Percentiles rank a stretch among this genome's conserved stretches.
These are phyloP conservation scores for Subacronicta megacephala DNA, from an alignment of 2,888 invertebrate genomes.

Conservation along the genomic window DNA sequence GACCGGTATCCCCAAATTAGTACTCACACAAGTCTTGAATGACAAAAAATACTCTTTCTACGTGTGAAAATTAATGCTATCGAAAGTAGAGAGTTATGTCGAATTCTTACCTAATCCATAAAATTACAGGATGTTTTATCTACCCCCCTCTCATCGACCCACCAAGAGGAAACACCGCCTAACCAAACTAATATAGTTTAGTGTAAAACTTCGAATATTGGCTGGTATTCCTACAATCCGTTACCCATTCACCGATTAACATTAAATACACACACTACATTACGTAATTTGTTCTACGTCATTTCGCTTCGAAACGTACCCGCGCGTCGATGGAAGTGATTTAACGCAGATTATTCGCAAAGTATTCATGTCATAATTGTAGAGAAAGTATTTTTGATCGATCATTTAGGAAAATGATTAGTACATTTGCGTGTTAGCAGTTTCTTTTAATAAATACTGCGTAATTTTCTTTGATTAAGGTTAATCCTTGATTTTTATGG, in stretches of 20 bases:
- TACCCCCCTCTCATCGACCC: too few relatives aligned
- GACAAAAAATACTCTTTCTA: too few relatives aligned
- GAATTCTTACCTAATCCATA: too few relatives aligned
- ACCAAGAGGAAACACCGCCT: neutral
- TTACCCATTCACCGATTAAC: constrained; percentile 12
- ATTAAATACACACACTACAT: constrained; percentile 41
- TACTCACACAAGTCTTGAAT: too few relatives aligned
- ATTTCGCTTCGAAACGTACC: constrained; percentile 10
- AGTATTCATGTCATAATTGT: constrained; percentile 28
- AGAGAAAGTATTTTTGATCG: constrained; percentile 34
- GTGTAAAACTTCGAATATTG: neutral
- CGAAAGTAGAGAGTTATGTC: too few relatives aligned
- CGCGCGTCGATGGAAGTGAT: constrained; percentile 29
- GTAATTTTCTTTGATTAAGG: neutral
- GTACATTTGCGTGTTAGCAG: constrained; percentile 2
- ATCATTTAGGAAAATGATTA: constrained; percentile 30
- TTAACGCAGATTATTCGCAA: constrained; percentile 38
- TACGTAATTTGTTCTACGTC: constrained; percentile 13
- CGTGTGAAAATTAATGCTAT: too few relatives aligned
- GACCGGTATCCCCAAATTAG: too few relatives aligned
- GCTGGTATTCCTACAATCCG: constrained; percentile 9
- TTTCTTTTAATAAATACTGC: constrained; percentile 10
- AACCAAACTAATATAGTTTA: neutral
- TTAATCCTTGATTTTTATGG: constrained; percentile 4
- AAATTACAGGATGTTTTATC: too few relatives aligned